Percentiles rank a stretch among this genome's conserved stretches.
Conservation (phyloP, 2,113 vertebrate species). For the Ptyas mucosa region DNA sequence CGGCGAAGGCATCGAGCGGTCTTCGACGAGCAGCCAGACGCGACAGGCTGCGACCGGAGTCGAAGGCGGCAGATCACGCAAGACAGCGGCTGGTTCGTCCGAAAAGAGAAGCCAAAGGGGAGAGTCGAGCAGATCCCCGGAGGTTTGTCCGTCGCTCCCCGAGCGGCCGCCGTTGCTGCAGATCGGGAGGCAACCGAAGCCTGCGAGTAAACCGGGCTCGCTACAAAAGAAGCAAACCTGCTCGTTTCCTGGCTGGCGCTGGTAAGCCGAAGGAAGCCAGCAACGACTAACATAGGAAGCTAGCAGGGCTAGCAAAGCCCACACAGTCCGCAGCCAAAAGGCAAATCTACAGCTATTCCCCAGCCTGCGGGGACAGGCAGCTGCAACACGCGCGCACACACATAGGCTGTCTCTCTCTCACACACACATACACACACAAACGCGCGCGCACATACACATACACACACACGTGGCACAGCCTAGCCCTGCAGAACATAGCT, state of each 20-base stretch:
- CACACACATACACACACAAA: background rate
- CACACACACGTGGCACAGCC: background rate
- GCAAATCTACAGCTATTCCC: constrained; percentile 21
- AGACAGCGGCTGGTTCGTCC: background rate
- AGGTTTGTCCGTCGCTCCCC: background rate
- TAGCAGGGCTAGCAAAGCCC: constrained; percentile 18
- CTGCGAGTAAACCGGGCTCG: background rate
- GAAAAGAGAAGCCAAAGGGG: background rate
- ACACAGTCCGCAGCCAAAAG: constrained; percentile 28
- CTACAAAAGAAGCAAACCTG: background rate
- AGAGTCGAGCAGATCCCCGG: background rate
- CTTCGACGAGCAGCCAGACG: background rate
- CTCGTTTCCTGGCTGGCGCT: background rate
- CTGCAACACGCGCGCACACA: constrained; percentile 7
- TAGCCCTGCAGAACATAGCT: constrained; percentile 4
- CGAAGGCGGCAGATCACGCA: background rate
- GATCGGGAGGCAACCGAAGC: background rate
- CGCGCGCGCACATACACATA: background rate
- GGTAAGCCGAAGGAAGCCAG: background rate
- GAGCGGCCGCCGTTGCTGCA: background rate
- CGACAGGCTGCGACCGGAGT: background rate
- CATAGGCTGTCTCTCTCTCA: background rate
- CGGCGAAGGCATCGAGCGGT: background rate
- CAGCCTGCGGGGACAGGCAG: constrained; percentile 21
- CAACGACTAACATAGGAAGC: background rate